A percentile compares a stretch with the other conserved stretches of the same genome.
These are phyloP conservation scores for Caloenas nicobarica DNA, from an alignment of 2,113 vertebrate species.

Conservation along the genomic window DNA sequence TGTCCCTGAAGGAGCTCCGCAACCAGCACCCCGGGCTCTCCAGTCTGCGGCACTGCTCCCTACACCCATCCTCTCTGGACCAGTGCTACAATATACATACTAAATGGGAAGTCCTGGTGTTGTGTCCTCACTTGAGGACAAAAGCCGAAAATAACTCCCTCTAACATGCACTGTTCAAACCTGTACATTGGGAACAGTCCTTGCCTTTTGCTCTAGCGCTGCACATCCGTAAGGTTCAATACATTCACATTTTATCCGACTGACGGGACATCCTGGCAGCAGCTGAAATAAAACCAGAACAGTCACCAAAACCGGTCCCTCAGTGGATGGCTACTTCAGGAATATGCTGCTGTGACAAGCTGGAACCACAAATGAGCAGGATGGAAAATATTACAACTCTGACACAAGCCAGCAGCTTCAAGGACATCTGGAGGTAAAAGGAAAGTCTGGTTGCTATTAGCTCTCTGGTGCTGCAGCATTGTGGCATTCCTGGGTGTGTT, in stretches of 20 bases:
- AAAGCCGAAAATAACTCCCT: neutral
- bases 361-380: neutral
- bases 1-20: neutral
- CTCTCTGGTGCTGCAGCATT: constrained; percentile 16
- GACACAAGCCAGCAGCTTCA: constrained; percentile 12
- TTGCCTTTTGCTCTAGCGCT: neutral
- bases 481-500: neutral
- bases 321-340: neutral
- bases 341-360: neutral
- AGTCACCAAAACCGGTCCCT: neutral
- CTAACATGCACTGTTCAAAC: neutral
- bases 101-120: neutral
- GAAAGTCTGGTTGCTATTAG: constrained; percentile 26
- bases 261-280: neutral
- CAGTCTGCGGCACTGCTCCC: neutral
- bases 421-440: constrained; percentile 64
- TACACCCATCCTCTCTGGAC: neutral
- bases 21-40: neutral
- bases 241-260: neutral
- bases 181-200: neutral
- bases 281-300: constrained; percentile 3
- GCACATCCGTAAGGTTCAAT: neutral
- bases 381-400: neutral
- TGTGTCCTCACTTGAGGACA: neutral
- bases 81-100: neutral